Evolutionary conservation across 2,797 vertebrate species (phyloP).

Genomic region (Acridotheres tristis): DNA sequence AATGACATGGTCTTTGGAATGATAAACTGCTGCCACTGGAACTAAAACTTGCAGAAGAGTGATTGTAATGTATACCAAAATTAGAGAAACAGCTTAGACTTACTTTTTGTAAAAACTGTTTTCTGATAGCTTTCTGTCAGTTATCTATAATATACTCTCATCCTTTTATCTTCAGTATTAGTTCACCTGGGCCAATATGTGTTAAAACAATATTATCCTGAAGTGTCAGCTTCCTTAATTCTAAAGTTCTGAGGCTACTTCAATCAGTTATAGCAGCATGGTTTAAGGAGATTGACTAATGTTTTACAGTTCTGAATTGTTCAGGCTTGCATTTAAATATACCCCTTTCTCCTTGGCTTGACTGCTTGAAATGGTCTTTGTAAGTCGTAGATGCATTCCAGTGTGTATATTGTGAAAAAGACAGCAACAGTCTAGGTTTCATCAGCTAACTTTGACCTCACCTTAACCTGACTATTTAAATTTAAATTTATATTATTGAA

Average conservation of each 20-base stretch:
- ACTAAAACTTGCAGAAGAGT: not conserved
- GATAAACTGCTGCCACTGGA: not conserved
- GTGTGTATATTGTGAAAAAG: not conserved
- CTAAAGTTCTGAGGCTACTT: conserved; percentile 7
- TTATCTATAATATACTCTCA: not conserved
- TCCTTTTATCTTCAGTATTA: not conserved
- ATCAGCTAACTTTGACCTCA: not conserved
- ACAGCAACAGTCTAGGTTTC: not conserved
- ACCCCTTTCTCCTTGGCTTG: not conserved
- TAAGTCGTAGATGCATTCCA: not conserved
- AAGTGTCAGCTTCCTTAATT: not conserved
- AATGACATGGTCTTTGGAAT: not conserved
- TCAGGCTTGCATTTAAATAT: not conserved
- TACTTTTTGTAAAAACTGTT: not conserved
- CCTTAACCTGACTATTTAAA: not conserved
- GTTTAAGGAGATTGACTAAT: not conserved
- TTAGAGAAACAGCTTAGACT: not conserved
- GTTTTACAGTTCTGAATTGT: not conserved
- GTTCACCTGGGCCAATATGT: not conserved
- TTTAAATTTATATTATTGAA: not conserved
- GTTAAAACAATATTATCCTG: not conserved
- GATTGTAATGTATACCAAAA: not conserved
- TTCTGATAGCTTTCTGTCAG: too few relatives aligned
- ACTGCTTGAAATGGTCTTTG: not conserved
- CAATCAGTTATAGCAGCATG: not conserved